These are phyloP conservation scores for Apodemus speciosus DNA, from an alignment of 2,113 vertebrate species.

Conservation along the genomic window DNA sequence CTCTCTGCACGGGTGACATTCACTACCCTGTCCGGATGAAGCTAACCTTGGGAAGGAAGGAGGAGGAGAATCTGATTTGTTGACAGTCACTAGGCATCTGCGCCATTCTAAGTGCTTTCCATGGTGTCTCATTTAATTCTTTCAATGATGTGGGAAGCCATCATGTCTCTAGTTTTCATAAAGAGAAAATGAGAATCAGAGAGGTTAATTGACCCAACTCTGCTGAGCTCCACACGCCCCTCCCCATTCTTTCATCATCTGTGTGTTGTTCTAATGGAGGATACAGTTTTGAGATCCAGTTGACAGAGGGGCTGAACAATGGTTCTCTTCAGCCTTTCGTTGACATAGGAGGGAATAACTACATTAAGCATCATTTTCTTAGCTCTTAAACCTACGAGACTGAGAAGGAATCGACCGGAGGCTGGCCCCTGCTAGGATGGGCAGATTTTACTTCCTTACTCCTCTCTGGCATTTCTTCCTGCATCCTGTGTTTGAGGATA, in stretches of 20 bases:
- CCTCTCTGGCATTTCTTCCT: neutral
- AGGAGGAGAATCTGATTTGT: slow-evolving; percentile 18
- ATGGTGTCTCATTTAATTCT: neutral
- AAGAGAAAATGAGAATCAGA: slow-evolving; percentile 31
- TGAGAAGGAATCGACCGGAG: neutral
- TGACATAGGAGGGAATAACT: slow-evolving; percentile 74
- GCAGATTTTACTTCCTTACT: slow-evolving; percentile 6
- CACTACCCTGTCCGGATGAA: slow-evolving; percentile 27
- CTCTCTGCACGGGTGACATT: neutral
- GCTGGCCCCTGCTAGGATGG: neutral
- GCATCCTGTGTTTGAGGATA: slow-evolving; percentile 17
- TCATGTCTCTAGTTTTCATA: neutral
- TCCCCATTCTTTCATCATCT: neutral
- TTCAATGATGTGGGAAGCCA: neutral
- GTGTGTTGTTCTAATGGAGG: neutral
- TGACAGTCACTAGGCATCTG: neutral
- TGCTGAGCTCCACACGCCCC: neutral
- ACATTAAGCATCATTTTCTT: slow-evolving; percentile 33
- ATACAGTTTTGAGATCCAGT: neutral
- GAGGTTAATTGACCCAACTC: slow-evolving; percentile 35
- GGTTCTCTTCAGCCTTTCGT: slow-evolving; percentile 63
- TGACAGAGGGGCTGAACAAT: neutral
- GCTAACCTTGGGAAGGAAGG: neutral
- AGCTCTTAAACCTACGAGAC: neutral
- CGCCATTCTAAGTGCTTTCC: slow-evolving; percentile 11